Conservation (phyloP, 2,797 vertebrate species). For the Emys orbicularis region DNA sequence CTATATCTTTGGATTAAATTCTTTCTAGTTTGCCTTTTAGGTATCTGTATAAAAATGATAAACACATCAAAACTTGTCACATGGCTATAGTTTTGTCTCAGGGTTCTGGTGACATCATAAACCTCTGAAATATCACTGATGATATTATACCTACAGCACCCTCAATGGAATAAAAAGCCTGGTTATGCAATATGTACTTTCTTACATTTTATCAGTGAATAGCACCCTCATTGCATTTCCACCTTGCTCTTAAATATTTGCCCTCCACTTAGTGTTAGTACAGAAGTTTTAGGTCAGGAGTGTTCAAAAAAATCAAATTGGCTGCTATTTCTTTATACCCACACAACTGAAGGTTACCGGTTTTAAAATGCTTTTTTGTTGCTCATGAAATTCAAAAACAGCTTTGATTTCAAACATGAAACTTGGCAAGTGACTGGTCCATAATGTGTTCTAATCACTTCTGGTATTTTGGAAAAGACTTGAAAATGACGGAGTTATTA, state of each 20-base stretch:
- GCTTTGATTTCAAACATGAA: constrained; percentile 83
- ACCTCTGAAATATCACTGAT: constrained; percentile 45
- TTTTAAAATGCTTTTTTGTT: constrained; percentile 80
- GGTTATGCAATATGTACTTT: constrained; percentile 52
- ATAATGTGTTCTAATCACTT: constrained; percentile 82
- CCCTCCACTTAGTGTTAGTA: constrained; percentile 65
- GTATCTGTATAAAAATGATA: constrained; percentile 56
- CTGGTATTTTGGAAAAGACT: constrained; percentile 80
- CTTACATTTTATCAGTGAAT: constrained; percentile 47
- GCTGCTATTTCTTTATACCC: constrained; percentile 79
- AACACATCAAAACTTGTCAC: constrained; percentile 58
- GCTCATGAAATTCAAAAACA: constrained; percentile 80
- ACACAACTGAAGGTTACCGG: constrained; percentile 72
- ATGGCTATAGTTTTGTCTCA: constrained; percentile 44
- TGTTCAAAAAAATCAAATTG: constrained; percentile 74
- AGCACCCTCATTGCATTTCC: constrained; percentile 59
- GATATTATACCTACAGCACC: constrained; percentile 38
- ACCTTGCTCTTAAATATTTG: constrained; percentile 60
- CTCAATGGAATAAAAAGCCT: constrained; percentile 22
- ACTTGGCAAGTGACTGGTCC: constrained; percentile 76
- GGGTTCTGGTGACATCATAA: constrained; percentile 49
- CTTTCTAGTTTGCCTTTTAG: constrained; percentile 51
- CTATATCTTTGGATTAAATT: constrained; percentile 46
- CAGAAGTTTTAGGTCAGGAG: constrained; percentile 76
- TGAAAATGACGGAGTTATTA: constrained; percentile 74